Base-by-base conservation (phyloP, 2,797 vertebrate genomes). In the Anguilla marmorata region DNA sequence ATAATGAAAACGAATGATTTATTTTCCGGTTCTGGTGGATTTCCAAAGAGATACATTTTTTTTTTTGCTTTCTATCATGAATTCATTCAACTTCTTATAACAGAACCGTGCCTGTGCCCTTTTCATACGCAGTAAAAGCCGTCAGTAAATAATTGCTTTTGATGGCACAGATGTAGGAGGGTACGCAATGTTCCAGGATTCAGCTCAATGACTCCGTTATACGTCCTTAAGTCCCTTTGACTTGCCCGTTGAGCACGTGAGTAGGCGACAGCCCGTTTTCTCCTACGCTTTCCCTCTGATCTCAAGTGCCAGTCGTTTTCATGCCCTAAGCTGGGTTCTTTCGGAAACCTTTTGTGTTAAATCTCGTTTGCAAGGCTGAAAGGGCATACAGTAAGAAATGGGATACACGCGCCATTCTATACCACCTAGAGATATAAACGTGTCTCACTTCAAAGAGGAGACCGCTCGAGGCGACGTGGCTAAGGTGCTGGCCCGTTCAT, bases 311-410 rank as follows among this genome's bases (percentile, higher is more conserved):
- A 33, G 30, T 41, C 14, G 12, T 76, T 76, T 41, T 41, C 33
- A 12, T 12, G 7, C 12, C 72, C 0, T 76, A 76, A 3, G 27
- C 30, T 76, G 16, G 33, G 72, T 41, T 76, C 30, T 5, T 37
- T 37, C 27, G 21, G 37, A 48, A 80, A 80, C 41, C 6, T 21
- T 76, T 80, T 80, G 41, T 24, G 19, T 80, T 45, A 21, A 21
- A 19, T 80, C 12, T 80, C 37, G 48, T 48, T 80, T 80, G 41
- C 54, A 54, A 69, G 69, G 66, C 66, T 84, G 80, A 50, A 84
- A 24, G 60, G 63, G 21, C 82, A 72, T n/a, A 52, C 60, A 72
- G 84, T 72, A 37, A 84, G 58, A 84, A 87, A 87, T 84, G 82
- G 33, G 37, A 84, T 66, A 87, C 60, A 60, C 3, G 11, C 86